Conservation (phyloP, 2,888 invertebrate species). For the Tricholauxania praeusta region DNA sequence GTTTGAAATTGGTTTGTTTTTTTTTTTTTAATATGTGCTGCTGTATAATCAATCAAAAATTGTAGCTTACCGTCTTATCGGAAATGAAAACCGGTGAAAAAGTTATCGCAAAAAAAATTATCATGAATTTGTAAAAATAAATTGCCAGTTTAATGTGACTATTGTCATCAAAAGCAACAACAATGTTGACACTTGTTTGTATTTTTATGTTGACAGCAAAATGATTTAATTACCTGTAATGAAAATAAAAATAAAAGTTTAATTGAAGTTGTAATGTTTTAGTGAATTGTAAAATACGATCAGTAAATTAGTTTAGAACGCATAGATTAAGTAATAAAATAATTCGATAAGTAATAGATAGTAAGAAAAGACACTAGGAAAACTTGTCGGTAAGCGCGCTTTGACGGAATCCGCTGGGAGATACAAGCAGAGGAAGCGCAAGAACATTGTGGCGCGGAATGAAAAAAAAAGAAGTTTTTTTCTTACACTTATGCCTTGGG, state of each 20-base stretch:
- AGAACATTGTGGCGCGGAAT: too few relatives aligned
- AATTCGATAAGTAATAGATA: not conserved
- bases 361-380: not conserved
- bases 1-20: not conserved
- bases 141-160: not conserved
- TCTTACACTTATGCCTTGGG: too few relatives aligned
- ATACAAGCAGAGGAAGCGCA: too few relatives aligned
- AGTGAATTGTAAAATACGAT: too few relatives aligned
- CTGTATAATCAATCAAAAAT: too few relatives aligned
- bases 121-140: not conserved
- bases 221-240: conserved; percentile 39
- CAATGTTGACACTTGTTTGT: not conserved
- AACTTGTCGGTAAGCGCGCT: not conserved
- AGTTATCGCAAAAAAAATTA: not conserved
- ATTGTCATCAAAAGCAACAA: not conserved
- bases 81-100: not conserved
- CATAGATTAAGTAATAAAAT: too few relatives aligned
- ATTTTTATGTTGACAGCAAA: conserved; percentile 32
- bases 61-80: too few relatives aligned
- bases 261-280: not conserved
- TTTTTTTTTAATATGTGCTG: too few relatives aligned
- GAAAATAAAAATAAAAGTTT: conserved; percentile 20
- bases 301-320: too few relatives aligned
- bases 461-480: too few relatives aligned
- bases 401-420: too few relatives aligned